Percentiles rank a stretch among this genome's conserved stretches.
Evolutionary conservation across 2,888 invertebrate species (phyloP).

Genomic region (Antheraea assamensis): DNA sequence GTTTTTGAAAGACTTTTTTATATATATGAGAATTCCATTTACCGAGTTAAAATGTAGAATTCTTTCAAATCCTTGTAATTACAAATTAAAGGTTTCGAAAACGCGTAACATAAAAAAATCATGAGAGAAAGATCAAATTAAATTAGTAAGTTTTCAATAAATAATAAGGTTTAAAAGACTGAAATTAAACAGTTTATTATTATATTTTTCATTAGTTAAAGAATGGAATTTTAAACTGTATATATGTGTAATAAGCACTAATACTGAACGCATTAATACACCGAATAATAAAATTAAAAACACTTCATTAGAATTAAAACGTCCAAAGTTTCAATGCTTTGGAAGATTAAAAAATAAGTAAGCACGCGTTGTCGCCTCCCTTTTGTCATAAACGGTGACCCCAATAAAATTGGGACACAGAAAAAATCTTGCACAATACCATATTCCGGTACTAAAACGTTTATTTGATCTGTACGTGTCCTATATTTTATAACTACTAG

Average conservation of each 20-base stretch:
- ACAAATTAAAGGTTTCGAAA: too few species aligned
- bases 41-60: not conserved
- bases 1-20: conserved; percentile 5
- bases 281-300: not conserved
- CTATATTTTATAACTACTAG: conserved; percentile 10
- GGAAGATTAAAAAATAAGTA: not conserved
- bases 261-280: not conserved
- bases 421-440: conserved; percentile 8
- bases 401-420: conserved; percentile 12
- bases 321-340: not conserved
- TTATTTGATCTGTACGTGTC: not conserved
- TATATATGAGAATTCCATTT: conserved; percentile 11
- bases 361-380: not conserved
- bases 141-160: too few species aligned
- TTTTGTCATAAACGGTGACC: conserved; percentile 14
- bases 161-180: too few species aligned
- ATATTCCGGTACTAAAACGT: conserved; percentile 8
- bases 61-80: not conserved
- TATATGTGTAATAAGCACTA: not conserved
- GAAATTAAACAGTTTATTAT: not conserved
- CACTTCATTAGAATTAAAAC: not conserved
- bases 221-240: not conserved
- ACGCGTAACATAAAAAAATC: too few species aligned
- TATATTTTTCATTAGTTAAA: not conserved
- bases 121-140: too few species aligned